phyloP scores from a whole-genome alignment of 2,797 vertebrate species.

The Schizopygopsis malacanthus region DNA sequence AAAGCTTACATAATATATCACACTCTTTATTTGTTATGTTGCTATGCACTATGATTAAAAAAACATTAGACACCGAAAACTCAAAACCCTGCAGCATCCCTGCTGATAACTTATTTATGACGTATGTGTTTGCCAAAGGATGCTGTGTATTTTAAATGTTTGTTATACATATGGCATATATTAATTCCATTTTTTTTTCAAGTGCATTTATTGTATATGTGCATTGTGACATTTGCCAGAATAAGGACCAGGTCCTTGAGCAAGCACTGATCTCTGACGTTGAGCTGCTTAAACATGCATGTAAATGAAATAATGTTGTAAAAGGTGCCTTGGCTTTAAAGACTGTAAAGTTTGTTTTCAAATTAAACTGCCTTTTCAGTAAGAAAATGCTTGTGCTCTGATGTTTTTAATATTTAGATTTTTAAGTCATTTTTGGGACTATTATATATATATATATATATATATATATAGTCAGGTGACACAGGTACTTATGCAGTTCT shows the following conservation, averaged over 20 bases:
- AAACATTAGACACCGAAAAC: constrained; percentile 16
- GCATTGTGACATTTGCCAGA: constrained; percentile 43
- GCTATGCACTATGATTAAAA: constrained; percentile 18
- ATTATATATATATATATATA: no score
- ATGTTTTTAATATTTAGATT: not conserved
- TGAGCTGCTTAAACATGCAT: constrained; percentile 17
- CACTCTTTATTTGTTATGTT: constrained; percentile 39
- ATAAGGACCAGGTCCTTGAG: constrained; percentile 28
- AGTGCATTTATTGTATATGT: constrained; percentile 32
- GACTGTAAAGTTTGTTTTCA: constrained; percentile 22
- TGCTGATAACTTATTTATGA: constrained; percentile 31
- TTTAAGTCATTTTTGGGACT: no score
- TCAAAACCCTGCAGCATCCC: constrained; percentile 35
- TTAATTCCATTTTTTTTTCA: not conserved
- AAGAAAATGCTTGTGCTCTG: not conserved
- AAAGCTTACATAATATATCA: constrained; percentile 28
- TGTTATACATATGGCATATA: constrained; percentile 16
- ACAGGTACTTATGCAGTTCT: not conserved
- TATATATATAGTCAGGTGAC: not conserved
- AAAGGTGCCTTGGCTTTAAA: constrained; percentile 27
- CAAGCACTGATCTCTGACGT: constrained; percentile 40
- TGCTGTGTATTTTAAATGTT: constrained; percentile 53
- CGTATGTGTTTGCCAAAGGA: constrained; percentile 45
- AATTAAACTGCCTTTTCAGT: constrained; percentile 39
- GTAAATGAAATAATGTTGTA: not conserved